Base-by-base conservation (phyloP, 1,140 invertebrate genomes). In the Chionoecetes opilio region DNA sequence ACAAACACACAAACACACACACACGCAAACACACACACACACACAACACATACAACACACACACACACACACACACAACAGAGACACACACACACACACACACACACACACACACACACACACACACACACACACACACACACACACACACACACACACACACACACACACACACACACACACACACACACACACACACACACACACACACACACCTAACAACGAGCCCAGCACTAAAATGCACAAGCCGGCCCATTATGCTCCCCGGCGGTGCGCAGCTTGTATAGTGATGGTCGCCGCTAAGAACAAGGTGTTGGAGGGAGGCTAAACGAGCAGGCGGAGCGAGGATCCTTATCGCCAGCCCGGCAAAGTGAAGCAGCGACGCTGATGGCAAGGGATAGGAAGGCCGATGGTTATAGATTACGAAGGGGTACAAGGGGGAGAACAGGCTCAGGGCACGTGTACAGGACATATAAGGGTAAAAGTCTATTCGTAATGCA, bases 301-400 rank as follows among this genome's bases (percentile, higher is more conserved):
- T 75, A 75, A 75, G 63, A 75, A n/a, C 63, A 75, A 75, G 63
- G 63, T 75, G 63, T 75, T 75, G 63, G 21, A 75, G n/a, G 63
- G 63, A 75, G 63, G n/a, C 63, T 75, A 75, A 75, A 75, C 63
- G 63, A 75, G 11, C 63, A 75, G 63, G 63, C 63, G 63, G 63
- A 75, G 21, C 63, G 63, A 26, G 63, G 63, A 75, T 75, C n/a
- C 63, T 75, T 75, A 75, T 75, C 63, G 21, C 63, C 63, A 75
- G 63, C n/a, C 63, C 11, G n/a, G 63, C 63, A 75, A 75, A 75
- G 63, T 75, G 63, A n/a, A 75, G 63, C 63, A 17, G n/a, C n/a
- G 63, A 26, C 21, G 63, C n/a, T n/a, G 63, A 75, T 75, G 63
- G 63, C 21, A 3, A 26, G 21, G 63, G 63, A 75, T 75, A 75